Evolutionary conservation across 1,140 invertebrate species (phyloP).

Genomic region (Teleogryllus occipitalis): DNA sequence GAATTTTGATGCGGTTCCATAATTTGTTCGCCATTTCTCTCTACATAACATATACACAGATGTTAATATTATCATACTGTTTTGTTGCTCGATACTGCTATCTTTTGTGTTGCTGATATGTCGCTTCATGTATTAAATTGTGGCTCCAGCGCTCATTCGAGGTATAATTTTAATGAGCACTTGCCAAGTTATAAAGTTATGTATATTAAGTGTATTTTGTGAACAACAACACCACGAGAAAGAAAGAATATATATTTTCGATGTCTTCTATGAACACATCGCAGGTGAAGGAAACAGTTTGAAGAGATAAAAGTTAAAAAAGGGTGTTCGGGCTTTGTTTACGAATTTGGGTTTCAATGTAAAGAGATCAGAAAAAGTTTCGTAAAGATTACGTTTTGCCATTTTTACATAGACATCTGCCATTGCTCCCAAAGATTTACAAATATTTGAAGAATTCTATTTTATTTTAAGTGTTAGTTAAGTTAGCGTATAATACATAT

Average conservation of each 20-base stretch:
- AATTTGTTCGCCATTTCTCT: background rate
- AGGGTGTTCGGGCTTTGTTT: too few relatives aligned
- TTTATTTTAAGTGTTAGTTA: too few relatives aligned
- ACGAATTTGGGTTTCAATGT: too few relatives aligned
- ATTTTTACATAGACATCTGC: too few relatives aligned
- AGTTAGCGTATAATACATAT: too few relatives aligned
- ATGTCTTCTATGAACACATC: background rate
- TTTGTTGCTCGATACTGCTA: background rate
- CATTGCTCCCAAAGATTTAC: too few relatives aligned
- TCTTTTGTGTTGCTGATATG: background rate
- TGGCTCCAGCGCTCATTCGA: background rate
- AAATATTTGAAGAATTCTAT: too few relatives aligned
- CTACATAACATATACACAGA: background rate
- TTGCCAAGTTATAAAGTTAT: background rate
- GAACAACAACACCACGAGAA: background rate
- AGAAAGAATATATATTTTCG: background rate
- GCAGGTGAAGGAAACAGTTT: too few relatives aligned
- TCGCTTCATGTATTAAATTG: background rate
- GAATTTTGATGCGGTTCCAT: background rate
- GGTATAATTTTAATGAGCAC: background rate
- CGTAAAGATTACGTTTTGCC: too few relatives aligned
- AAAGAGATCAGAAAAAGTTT: too few relatives aligned
- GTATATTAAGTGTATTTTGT: too few relatives aligned
- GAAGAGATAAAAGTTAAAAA: too few relatives aligned
- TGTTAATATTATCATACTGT: constrained; percentile 2